Conservation (phyloP, 2,797 vertebrate genomes). For the Sternarchorhynchus goeldii region DNA sequence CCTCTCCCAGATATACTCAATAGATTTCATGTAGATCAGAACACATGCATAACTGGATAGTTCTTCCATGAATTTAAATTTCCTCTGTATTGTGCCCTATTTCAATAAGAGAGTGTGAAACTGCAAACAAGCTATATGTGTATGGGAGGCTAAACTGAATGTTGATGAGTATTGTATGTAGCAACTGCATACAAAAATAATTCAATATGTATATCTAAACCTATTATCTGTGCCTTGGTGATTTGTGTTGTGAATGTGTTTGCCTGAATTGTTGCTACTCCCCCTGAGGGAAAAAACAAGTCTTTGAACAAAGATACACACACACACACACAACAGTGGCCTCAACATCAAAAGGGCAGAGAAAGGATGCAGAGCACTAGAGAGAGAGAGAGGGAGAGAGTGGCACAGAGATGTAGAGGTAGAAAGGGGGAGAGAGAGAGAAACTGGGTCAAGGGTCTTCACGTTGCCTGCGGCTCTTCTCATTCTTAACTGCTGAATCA, state of each 20-base stretch:
- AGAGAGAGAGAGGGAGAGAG: not conserved
- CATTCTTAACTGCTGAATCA: constrained; percentile 41
- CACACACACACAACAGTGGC: not conserved
- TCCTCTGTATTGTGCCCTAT: constrained; percentile 16
- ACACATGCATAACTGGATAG: constrained; percentile 17
- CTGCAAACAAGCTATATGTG: not conserved
- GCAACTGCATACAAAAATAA: not conserved
- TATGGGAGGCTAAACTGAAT: not conserved
- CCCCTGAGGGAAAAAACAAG: not conserved
- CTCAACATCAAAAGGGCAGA: not conserved
- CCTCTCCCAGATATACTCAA: constrained; percentile 40
- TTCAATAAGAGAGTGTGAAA: not conserved
- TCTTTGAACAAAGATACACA: not conserved
- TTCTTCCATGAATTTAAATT: constrained; percentile 22
- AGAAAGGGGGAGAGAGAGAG: not conserved
- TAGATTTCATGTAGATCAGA: constrained; percentile 33
- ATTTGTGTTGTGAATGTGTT: not conserved
- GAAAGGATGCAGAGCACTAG: not conserved
- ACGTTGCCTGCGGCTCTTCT: constrained; percentile 6
- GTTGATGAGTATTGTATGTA: not conserved
- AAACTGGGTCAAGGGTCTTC: constrained; percentile 37
- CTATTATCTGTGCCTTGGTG: not conserved
- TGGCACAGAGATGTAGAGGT: not conserved
- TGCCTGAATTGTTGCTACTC: not conserved
- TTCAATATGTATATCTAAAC: not conserved